A percentile compares a stretch with the other conserved stretches of the same genome.
Evolutionary conservation across 1,140 invertebrate genomes (phyloP).

Genomic region (Ganaspis sp.): DNA sequence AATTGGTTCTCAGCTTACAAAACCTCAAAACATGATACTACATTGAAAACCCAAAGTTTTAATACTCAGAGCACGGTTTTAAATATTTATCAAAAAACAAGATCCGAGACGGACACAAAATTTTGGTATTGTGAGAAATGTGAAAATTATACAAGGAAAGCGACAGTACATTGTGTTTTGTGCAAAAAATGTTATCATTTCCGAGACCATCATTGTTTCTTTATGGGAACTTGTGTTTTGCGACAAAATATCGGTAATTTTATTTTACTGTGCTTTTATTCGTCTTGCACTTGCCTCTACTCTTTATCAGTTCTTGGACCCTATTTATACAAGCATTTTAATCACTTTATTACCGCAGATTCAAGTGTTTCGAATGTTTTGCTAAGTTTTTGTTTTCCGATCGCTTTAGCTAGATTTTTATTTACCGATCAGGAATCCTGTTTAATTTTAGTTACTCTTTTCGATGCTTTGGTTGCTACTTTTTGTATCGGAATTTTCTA

Average conservation of each 20-base stretch:
- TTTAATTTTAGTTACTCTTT: slow-evolving; percentile 9
- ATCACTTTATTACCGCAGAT: slow-evolving; percentile 10
- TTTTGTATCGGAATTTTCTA: not conserved
- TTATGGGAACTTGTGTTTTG: slow-evolving; percentile 13
- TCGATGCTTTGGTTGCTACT: not conserved
- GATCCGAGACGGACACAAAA: not conserved
- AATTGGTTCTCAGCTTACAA: not conserved
- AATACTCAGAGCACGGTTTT: not conserved
- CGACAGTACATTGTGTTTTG: not conserved
- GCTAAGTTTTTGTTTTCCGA: slow-evolving; percentile 4
- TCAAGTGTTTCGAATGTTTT: not conserved
- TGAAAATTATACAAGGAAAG: not conserved
- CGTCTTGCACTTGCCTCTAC: not conserved
- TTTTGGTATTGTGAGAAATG: slow-evolving; percentile 18
- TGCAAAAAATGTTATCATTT: slow-evolving; percentile 21
- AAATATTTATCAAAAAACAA: not conserved
- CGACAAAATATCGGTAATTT: slow-evolving; percentile 18
- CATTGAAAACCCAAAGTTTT: not conserved
- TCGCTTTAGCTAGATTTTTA: not conserved
- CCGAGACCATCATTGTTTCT: slow-evolving; percentile 21
- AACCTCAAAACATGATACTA: not conserved
- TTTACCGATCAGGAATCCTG: not conserved
- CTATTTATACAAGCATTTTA: not conserved
- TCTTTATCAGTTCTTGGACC: not conserved
- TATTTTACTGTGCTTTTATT: slow-evolving; percentile 4